Percentiles rank a stretch among this genome's conserved stretches.
Evolutionary conservation across 2,888 invertebrate genomes (phyloP).

Genomic region (Cantharis rufa): DNA sequence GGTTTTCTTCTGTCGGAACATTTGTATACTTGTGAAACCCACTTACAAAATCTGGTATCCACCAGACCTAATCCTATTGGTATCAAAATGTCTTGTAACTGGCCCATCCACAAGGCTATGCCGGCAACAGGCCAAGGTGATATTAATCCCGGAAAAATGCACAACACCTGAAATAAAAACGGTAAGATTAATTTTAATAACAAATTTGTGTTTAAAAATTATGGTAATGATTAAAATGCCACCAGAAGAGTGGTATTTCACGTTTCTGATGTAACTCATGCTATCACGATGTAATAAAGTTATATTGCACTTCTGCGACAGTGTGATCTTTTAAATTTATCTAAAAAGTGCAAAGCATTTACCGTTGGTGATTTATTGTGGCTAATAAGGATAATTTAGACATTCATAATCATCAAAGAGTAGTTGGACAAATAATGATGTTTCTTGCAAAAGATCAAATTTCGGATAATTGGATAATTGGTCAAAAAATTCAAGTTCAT

Average conservation of each 20-base stretch:
- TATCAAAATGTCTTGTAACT: conserved; percentile 62
- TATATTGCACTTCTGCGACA: neutral
- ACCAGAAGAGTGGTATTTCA: neutral
- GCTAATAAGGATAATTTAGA: neutral
- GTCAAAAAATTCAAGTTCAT: neutral
- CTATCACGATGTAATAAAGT: neutral
- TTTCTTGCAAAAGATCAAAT: neutral
- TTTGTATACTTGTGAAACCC: conserved; percentile 61
- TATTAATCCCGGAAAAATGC: conserved; percentile 58
- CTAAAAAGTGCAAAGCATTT: neutral
- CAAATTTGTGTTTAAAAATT: neutral
- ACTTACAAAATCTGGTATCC: conserved; percentile 62
- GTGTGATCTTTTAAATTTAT: neutral
- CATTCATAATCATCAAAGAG: neutral
- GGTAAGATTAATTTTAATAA: neutral
- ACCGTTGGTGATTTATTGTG: neutral
- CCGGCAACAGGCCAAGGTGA: conserved; percentile 61
- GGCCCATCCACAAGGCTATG: conserved; percentile 61
- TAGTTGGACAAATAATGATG: neutral
- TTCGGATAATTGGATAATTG: neutral
- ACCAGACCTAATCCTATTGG: conserved; percentile 62
- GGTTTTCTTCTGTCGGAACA: conserved; percentile 45
- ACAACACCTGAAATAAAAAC: conserved; percentile 54
- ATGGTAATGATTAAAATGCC: neutral
- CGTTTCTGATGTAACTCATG: neutral